A percentile compares a stretch with the other conserved stretches of the same genome.
Evolutionary conservation across 1,140 invertebrate genomes (phyloP).

Genomic region (Ceratoteleas bidentatus): DNA sequence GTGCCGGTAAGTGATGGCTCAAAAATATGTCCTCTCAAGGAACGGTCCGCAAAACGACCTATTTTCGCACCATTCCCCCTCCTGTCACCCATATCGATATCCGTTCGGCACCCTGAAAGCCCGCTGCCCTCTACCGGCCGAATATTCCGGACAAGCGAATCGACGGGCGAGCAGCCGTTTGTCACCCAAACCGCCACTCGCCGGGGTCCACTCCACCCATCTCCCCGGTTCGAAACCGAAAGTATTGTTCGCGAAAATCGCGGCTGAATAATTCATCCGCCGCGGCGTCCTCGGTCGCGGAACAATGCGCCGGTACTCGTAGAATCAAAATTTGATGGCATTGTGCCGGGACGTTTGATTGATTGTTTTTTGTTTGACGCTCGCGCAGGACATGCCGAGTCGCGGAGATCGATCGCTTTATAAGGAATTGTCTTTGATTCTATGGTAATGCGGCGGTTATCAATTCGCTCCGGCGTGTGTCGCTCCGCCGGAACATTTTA

Average conservation of each 20-base stretch:
- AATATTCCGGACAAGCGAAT: too few relatives aligned
- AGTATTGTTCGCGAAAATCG: neutral
- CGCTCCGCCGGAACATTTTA: constrained; percentile 34
- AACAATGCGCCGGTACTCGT: constrained; percentile 5
- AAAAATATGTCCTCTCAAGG: too few relatives aligned
- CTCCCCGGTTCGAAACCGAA: neutral
- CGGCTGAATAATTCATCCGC: neutral
- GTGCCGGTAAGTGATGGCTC: too few relatives aligned
- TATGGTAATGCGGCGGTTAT: constrained; percentile 50
- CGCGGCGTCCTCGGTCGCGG: neutral
- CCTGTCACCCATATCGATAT: too few relatives aligned
- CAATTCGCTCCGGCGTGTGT: constrained; percentile 33
- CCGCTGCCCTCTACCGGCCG: too few relatives aligned
- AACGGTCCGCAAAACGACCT: too few relatives aligned
- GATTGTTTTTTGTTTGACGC: constrained; percentile 32
- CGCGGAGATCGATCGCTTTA: constrained; percentile 42
- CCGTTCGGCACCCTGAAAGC: too few relatives aligned
- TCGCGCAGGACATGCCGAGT: constrained; percentile 39
- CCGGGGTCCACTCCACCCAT: neutral
- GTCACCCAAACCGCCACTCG: too few relatives aligned
- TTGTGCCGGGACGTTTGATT: constrained; percentile 34
- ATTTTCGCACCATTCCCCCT: too few relatives aligned
- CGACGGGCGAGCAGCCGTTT: too few relatives aligned
- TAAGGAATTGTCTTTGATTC: constrained; percentile 59
- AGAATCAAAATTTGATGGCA: constrained; percentile 47